Percentiles rank a stretch among this genome's conserved stretches.
Conservation (phyloP, 2,888 invertebrate species). For the Pristionchus maxplancki region DNA sequence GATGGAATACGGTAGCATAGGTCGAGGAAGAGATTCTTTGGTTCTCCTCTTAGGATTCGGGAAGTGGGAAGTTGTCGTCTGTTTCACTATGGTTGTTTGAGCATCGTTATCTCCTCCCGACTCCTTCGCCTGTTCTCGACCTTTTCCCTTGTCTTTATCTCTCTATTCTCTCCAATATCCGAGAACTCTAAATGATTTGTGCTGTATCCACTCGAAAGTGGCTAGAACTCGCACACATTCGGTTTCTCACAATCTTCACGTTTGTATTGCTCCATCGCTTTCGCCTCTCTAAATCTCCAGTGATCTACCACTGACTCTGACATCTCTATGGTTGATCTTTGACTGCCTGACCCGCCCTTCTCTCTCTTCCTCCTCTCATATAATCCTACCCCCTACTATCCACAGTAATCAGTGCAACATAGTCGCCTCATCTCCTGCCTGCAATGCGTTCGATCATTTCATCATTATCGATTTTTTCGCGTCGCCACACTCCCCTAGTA, state of each 20-base stretch:
- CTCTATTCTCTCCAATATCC: neutral
- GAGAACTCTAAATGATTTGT: slow-evolving; percentile 34
- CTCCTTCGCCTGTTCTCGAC: neutral
- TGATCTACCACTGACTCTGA: neutral
- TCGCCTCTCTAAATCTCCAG: neutral
- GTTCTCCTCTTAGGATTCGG: neutral
- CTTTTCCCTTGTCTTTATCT: neutral
- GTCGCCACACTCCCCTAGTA: neutral
- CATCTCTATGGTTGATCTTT: slow-evolving; percentile 53
- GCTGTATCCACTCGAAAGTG: slow-evolving; percentile 31
- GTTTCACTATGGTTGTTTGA: slow-evolving; percentile 22
- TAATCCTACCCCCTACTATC: no score
- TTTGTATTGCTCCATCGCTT: slow-evolving; percentile 15
- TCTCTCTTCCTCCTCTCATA: slow-evolving; percentile 53
- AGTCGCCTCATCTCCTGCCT: slow-evolving; percentile 44
- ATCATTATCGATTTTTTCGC: slow-evolving; percentile 15
- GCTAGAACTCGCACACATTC: neutral
- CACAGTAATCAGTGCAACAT: neutral
- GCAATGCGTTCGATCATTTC: neutral
- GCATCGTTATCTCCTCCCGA: neutral
- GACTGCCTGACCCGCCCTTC: slow-evolving; percentile 53
- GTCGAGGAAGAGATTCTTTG: neutral
- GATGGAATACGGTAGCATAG: neutral
- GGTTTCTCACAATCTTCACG: slow-evolving; percentile 42
- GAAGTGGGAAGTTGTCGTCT: slow-evolving; percentile 9